Base-by-base conservation (phyloP, 92 coral and sea anemone genomes). In the Pocillopora grandis region DNA sequence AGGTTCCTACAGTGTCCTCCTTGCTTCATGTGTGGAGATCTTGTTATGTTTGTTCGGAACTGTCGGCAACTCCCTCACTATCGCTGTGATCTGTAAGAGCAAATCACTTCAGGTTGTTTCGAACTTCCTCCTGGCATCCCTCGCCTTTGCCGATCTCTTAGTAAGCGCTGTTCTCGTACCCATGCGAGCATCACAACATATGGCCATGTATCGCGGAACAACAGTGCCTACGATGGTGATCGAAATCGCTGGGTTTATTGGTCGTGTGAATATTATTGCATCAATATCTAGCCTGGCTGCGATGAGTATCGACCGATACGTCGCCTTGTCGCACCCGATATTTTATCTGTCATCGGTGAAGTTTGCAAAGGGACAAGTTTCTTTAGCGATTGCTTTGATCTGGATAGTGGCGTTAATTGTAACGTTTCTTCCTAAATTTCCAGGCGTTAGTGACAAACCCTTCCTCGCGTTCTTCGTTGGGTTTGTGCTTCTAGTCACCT, bases 181-280 rank as follows among this genome's bases (percentile, higher is more conserved):
- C 1, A 95, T 95, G 98, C 81, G 98, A 62, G 94, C 94, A 8
- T 84, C 96, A 1, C 98, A 95, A 85, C 98, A 95, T 81, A 88
- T 95, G 61, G 85, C 90, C 16, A 12, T 87, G 36, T 90, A 68
- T 58, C 58, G 82, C 63, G 82, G 77, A 23, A 19, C 57, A 19
- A 86, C 81, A 16, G 82, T 91, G 10, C 94, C 93, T 10, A 78
- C 78, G 42, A 85, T 86, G 37, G 87, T 82, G 3, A 93, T 95
- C 19, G 83, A 87, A 87, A 87, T 92, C 0, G 96, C 98, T 63
- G 98, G 98, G 1, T 95, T 95, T 80, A 80, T 92, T 14, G 98
- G 98, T 1, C 82, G 98, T 62, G 96, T 95, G 33, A 95, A 95
- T 76, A 92, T 95, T 33, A 84, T 95, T 42, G 98, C 98, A 17